A percentile compares a stretch with the other conserved stretches of the same genome.
phyloP scores from a whole-genome alignment of 2,888 invertebrate genomes.

The Volucella inflata region DNA sequence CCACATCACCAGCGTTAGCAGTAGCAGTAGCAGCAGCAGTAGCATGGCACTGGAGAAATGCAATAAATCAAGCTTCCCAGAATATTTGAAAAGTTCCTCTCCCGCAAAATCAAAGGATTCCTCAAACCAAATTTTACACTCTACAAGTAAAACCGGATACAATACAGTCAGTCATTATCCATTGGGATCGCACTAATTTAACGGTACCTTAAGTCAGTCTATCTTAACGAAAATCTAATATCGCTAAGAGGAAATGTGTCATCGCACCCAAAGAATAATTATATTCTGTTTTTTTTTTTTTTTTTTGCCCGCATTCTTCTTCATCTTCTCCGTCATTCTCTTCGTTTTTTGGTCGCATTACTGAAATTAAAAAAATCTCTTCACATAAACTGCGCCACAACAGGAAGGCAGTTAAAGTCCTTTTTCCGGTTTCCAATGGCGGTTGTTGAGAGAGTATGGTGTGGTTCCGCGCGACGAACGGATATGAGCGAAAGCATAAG shows the following conservation, averaged over 20 bases:
- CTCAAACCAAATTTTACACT: constrained; percentile 55
- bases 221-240: constrained; percentile 73
- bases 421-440: background rate
- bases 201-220: constrained; percentile 57
- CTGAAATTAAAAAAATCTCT: constrained; percentile 69
- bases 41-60: constrained; percentile 6
- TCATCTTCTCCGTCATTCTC: background rate
- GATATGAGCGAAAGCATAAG: constrained; percentile 28
- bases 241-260: constrained; percentile 74
- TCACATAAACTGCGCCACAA: constrained; percentile 16
- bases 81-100: constrained; percentile 61
- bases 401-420: constrained; percentile 50
- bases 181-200: constrained; percentile 55
- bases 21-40: background rate
- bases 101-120: constrained; percentile 60
- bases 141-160: constrained; percentile 30
- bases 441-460: too few species aligned
- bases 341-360: constrained; percentile 52
- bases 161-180: constrained; percentile 36
- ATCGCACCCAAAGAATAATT: constrained; percentile 70
- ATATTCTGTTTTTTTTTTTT: constrained; percentile 46
- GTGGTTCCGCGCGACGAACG: background rate
- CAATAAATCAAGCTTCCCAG: constrained; percentile 61
- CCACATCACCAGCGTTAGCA: constrained; percentile 9
- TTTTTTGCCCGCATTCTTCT: background rate